Evolutionary conservation across 92 coral and sea anemone species (phyloP), one percentile per base, ranked within the genome.

Genomic region (Hydrozoanthus gracilis): DNA sequence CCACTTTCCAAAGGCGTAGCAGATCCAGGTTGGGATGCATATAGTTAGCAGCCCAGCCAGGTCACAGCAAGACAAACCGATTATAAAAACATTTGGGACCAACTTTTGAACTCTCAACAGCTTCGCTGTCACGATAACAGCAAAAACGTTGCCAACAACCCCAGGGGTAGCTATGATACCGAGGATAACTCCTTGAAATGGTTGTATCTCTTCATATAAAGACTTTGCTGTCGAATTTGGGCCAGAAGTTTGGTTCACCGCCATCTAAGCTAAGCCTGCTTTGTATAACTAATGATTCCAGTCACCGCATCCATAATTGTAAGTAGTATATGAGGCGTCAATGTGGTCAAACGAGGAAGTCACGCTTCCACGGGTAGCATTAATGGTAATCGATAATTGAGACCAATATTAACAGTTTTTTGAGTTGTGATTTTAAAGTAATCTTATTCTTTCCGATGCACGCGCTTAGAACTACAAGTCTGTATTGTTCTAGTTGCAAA

Each of bases 21-120:
- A 93, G 20, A 93, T 2, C 98, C 98, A 95, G 2, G 98, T 92
- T 6, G 98, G 98, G 4, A 90, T 18, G 39, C 94, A 95, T 10
- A 87, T 76, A 35, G 88, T 55, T n/a, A 87, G 68, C 16, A 95
- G 56, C 17, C 95, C 93, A 15, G 86, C 65, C 11, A 95, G 89
- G 78, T 95, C 95, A 10, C 92, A 88, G 64, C 88, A 91, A 27
- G 93, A 83, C 83, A 95, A 80, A 14, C 93, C 98, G 6, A 95
- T 79, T 6, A 92, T 93, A 62, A 95, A 87, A 17, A 95, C 93
- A 65, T 95, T 95, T n/a, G 96, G 95, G 68, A 89, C 89, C 5
- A 91, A 88, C 48, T 92, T 86, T 78, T 95, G 98, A 64, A 86
- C 73, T 49, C 89, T 80, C 35, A 95, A 68, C 35, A 95, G 71